Evolutionary conservation across 2,888 invertebrate genomes (phyloP).

Genomic region (Lasioglossum marginatum): DNA sequence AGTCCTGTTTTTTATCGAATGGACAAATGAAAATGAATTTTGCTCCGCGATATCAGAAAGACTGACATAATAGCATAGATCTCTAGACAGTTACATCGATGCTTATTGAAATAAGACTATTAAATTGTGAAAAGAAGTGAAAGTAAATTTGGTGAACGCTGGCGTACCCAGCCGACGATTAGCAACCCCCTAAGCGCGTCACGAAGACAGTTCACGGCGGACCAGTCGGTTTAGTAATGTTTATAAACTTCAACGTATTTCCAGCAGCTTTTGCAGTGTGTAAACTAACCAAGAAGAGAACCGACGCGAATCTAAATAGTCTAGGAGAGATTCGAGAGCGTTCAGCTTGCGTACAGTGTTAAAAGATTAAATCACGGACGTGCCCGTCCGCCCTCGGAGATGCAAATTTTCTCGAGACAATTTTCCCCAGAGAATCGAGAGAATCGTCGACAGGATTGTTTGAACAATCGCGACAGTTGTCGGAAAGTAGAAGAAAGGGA

Average conservation of each 20-base stretch:
- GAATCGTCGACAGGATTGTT: neutral
- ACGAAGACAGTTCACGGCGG: constrained; percentile 48
- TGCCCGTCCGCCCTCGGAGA: constrained; percentile 59
- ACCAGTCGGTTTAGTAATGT: constrained; percentile 64
- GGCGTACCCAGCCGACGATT: neutral
- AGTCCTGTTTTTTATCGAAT: neutral
- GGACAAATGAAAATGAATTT: neutral
- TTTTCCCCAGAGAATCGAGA: neutral
- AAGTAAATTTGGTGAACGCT: neutral
- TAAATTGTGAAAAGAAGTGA: neutral
- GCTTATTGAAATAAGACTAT: neutral
- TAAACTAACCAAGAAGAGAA: constrained; percentile 66
- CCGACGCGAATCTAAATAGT: constrained; percentile 65
- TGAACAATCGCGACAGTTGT: neutral
- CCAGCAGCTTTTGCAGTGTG: constrained; percentile 76
- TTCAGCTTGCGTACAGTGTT: constrained; percentile 64
- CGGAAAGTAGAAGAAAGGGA: neutral
- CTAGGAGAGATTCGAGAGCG: constrained; percentile 65
- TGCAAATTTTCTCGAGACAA: constrained; percentile 10
- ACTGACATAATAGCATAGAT: neutral
- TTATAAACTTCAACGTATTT: constrained; percentile 75
- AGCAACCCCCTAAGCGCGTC: neutral
- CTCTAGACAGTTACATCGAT: neutral
- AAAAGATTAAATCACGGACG: constrained; percentile 59
- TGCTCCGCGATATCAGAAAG: neutral